Conservation (phyloP, 2,888 invertebrate genomes). For the Gymnosoma rotundatum region DNA sequence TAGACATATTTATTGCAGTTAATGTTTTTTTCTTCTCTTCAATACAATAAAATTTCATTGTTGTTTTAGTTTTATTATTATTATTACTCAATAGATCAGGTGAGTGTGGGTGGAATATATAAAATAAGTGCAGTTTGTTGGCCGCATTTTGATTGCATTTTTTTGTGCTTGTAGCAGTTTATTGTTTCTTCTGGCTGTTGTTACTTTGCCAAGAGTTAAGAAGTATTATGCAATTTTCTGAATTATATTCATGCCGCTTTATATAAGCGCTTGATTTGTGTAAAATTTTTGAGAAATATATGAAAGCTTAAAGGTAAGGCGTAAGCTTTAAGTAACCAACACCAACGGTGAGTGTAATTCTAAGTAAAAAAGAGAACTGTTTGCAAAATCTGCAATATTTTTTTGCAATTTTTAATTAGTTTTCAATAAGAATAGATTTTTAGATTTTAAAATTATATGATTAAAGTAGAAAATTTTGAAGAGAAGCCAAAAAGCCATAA, state of each 20-base stretch:
- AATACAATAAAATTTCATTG: slow-evolving; percentile 10
- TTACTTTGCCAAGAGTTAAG: slow-evolving; percentile 47
- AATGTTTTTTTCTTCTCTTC: neutral
- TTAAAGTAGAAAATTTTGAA: too few species aligned
- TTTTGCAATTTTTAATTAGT: too few species aligned
- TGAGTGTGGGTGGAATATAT: slow-evolving; percentile 64
- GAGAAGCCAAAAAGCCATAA: too few species aligned
- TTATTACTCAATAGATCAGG: slow-evolving; percentile 65
- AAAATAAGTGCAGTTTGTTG: slow-evolving; percentile 44
- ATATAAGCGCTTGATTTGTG: slow-evolving; percentile 46
- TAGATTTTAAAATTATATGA: too few species aligned
- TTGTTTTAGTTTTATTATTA: slow-evolving; percentile 44
- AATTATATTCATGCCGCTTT: slow-evolving; percentile 6
- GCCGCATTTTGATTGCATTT: slow-evolving; percentile 39
- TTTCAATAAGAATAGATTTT: too few species aligned
- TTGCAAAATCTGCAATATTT: too few species aligned
- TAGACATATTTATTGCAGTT: slow-evolving; percentile 40
- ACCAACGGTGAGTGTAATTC: neutral
- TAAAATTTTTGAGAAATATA: slow-evolving; percentile 19
- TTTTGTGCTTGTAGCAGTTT: slow-evolving; percentile 1
- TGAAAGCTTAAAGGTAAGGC: too few species aligned
- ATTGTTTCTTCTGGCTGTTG: slow-evolving; percentile 11
- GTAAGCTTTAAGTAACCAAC: too few species aligned
- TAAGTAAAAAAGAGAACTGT: too few species aligned
- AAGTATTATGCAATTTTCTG: slow-evolving; percentile 57